Evolutionary conservation across 2,888 invertebrate species (phyloP).

Genomic region (Ormyrus thymus): DNA sequence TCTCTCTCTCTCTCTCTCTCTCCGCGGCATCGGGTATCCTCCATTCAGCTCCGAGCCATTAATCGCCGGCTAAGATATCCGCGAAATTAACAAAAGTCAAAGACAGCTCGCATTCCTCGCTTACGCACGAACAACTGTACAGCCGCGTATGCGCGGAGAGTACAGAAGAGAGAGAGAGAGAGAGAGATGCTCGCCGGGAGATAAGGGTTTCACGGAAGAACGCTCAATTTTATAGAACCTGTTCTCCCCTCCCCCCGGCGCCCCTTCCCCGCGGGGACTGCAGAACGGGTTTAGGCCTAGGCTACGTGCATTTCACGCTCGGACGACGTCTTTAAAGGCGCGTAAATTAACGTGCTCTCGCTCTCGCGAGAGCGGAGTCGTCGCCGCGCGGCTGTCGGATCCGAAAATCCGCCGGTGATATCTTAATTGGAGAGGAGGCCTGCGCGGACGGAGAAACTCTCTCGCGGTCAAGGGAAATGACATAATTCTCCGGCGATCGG

Average conservation of each 20-base stretch:
- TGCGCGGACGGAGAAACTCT: conserved; percentile 22
- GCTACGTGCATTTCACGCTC: conserved; percentile 67
- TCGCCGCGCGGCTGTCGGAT: conserved; percentile 52
- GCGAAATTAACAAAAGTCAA: no score
- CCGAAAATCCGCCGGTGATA: conserved; percentile 65
- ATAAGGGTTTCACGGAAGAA: conserved; percentile 69
- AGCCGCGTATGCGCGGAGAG: not conserved
- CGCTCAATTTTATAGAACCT: conserved; percentile 73
- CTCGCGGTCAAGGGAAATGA: conserved; percentile 22
- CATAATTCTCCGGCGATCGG: conserved; percentile 11
- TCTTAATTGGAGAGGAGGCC: conserved; percentile 61
- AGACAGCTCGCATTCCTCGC: not conserved
- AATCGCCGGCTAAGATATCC: no score
- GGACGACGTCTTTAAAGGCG: conserved; percentile 65
- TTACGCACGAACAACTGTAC: not conserved
- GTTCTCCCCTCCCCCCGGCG: conserved; percentile 58
- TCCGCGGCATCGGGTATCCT: no score
- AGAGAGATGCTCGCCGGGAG: conserved; percentile 57
- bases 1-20: no score
- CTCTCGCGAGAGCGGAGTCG: no score
- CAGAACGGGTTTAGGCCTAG: conserved; percentile 64
- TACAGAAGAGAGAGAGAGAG: conserved; percentile 13
- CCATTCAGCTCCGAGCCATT: no score
- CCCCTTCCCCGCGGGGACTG: not conserved
- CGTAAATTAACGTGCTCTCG: conserved; percentile 67